These are phyloP conservation scores for Lepus europaeus DNA, from an alignment of 2,113 vertebrate genomes.

Conservation along the genomic window DNA sequence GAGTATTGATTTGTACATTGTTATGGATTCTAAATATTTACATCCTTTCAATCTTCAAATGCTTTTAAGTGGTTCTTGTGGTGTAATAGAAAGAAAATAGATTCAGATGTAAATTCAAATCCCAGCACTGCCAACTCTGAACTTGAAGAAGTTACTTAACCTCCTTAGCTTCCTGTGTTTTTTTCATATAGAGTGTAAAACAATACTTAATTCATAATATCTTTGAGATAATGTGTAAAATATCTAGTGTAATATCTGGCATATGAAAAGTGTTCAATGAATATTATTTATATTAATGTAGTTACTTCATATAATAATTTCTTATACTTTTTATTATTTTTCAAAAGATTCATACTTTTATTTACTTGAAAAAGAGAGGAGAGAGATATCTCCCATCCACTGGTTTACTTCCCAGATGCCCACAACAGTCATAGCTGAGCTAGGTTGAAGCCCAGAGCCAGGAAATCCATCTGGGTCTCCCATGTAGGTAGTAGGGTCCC, in stretches of 20 bases:
- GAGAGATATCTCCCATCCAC: no score
- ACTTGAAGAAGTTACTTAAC: not conserved
- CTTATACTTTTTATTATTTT: not conserved
- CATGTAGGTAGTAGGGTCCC: no score
- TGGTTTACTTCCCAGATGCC: no score
- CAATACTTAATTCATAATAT: not conserved
- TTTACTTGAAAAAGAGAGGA: no score
- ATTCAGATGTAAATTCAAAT: conserved; percentile 23
- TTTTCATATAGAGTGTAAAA: conserved; percentile 3
- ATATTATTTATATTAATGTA: conserved; percentile 29
- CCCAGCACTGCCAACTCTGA: not conserved
- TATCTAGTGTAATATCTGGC: not conserved
- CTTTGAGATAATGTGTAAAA: conserved; percentile 34
- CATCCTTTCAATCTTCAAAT: conserved; percentile 34
- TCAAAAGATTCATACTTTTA: no score
- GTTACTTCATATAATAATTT: not conserved
- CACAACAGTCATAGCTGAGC: no score
- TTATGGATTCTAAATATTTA: conserved; percentile 50
- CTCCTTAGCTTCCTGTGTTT: not conserved
- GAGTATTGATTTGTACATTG: conserved; percentile 56
- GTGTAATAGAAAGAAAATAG: conserved; percentile 36
- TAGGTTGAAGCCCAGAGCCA: no score
- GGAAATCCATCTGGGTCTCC: no score
- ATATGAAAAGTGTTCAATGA: not conserved
- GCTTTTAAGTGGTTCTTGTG: conserved; percentile 3